phyloP scores from a whole-genome alignment of 2,113 vertebrate species.

The Caretta caretta region DNA sequence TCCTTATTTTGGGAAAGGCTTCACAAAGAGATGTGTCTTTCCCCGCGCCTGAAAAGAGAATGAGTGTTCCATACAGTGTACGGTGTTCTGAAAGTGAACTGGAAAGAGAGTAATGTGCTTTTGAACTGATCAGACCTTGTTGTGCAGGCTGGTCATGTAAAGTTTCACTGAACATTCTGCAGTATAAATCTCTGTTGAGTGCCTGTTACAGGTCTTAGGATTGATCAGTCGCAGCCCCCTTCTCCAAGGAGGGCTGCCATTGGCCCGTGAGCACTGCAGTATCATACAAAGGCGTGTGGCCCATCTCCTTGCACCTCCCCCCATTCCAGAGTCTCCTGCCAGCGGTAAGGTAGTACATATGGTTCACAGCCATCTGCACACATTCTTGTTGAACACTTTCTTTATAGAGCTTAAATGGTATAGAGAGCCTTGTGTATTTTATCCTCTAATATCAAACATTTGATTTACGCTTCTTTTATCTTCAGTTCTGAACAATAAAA shows the following conservation, averaged over 20 bases:
- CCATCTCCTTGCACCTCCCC: background rate
- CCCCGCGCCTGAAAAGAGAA: background rate
- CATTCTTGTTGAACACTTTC: background rate
- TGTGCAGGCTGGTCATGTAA: too few species aligned
- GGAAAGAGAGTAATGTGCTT: background rate
- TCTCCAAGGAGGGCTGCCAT: background rate
- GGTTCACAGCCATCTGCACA: background rate
- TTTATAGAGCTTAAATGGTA: accelerated
- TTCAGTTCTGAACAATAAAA: background rate
- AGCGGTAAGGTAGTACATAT: background rate
- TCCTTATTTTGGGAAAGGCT: background rate
- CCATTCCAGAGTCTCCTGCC: background rate
- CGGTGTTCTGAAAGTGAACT: background rate
- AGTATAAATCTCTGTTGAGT: too few species aligned
- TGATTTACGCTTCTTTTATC: accelerated
- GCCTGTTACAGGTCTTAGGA: background rate
- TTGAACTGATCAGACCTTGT: background rate
- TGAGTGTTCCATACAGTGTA: background rate
- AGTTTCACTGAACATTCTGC: too few species aligned
- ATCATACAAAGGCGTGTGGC: background rate
- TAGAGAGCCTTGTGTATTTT: accelerated
- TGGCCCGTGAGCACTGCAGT: background rate
- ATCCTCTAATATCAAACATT: background rate
- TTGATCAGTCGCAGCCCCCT: background rate
- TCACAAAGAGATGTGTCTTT: background rate